Evolutionary conservation across 2,888 invertebrate species (phyloP).

Genomic region (Drosophila mulleri): DNA sequence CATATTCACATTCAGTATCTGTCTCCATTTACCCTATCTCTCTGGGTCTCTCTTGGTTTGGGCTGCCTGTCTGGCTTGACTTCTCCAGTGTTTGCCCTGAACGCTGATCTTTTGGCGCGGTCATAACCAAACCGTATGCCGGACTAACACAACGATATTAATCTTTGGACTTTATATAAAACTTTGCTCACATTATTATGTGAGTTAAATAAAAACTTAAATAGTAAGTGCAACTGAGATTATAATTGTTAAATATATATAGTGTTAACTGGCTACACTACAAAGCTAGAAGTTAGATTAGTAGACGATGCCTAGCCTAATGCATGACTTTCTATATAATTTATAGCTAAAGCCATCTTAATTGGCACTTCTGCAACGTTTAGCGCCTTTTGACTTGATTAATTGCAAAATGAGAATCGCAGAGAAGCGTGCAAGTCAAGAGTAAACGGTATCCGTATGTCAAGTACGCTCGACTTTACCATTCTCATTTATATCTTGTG

Average conservation of each 20-base stretch:
- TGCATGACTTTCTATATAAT: neutral
- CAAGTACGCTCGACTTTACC: conserved; percentile 2
- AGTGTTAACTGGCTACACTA: neutral
- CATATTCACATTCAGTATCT: conserved; percentile 27
- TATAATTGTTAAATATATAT: neutral
- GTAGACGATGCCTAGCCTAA: no score
- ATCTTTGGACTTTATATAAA: conserved; percentile 2
- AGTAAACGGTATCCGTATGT: conserved; percentile 15
- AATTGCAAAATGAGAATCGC: conserved; percentile 3
- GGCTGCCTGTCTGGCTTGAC: conserved; percentile 29
- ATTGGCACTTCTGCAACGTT: neutral
- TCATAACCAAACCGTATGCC: conserved; percentile 50
- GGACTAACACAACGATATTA: conserved; percentile 34
- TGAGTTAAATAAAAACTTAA: neutral
- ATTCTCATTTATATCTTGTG: conserved; percentile 11
- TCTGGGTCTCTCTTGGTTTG: conserved; percentile 19
- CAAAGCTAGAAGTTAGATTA: neutral
- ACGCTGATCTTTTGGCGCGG: conserved; percentile 34
- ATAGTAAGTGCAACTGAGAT: neutral
- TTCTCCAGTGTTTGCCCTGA: conserved; percentile 46
- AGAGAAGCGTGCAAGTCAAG: neutral
- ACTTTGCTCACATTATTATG: neutral
- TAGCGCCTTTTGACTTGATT: neutral
- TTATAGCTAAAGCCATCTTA: neutral
- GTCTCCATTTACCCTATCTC: conserved; percentile 29